A percentile compares a stretch with the other conserved stretches of the same genome.
Evolutionary conservation across 2,113 vertebrate species (phyloP).

Genomic region (Oncorhynchus gorbuscha): DNA sequence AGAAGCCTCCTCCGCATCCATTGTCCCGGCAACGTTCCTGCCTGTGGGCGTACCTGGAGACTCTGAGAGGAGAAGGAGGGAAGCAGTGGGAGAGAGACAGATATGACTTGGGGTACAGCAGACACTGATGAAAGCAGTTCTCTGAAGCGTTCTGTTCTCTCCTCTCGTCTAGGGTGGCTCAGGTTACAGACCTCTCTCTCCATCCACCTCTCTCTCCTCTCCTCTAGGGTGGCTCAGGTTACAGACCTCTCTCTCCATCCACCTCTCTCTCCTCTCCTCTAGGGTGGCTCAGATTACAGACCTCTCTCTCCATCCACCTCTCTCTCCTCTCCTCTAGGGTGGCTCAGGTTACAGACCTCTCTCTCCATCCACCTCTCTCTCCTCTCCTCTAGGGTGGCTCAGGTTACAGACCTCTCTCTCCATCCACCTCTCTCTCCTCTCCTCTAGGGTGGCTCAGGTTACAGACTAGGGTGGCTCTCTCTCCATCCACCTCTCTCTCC

Average conservation of each 20-base stretch:
- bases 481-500: neutral
- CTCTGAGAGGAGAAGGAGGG: slow-evolving; percentile 45
- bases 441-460: neutral
- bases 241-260: neutral
- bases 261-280: neutral
- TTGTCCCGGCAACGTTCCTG: slow-evolving; percentile 84
- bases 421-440: neutral
- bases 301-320: neutral
- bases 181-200: neutral
- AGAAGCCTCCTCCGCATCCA: slow-evolving; percentile 88
- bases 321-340: neutral
- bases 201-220: neutral
- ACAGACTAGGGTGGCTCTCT: neutral
- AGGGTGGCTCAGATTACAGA: slow-evolving; percentile 8
- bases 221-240: neutral
- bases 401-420: neutral
- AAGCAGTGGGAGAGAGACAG: neutral
- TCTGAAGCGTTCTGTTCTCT: neutral
- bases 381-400: neutral
- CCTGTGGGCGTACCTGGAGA: slow-evolving; percentile 74
- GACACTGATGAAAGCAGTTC: neutral
- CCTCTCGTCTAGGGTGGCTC: neutral
- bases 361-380: neutral
- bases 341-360: slow-evolving; percentile 6
- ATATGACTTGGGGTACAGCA: neutral